Base-by-base conservation (phyloP, 2,888 invertebrate genomes). In the Ochlodes sylvanus region DNA sequence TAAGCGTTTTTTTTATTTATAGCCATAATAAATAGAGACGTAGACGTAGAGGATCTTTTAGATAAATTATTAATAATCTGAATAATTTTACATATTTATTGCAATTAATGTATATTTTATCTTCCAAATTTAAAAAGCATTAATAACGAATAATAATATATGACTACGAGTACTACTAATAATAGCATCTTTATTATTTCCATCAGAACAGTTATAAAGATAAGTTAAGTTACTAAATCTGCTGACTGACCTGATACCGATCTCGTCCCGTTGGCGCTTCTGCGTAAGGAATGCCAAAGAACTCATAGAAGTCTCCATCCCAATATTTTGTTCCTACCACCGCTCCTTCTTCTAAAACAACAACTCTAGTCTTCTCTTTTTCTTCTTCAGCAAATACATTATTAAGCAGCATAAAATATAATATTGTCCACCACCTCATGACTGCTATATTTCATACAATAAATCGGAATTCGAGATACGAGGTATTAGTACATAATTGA, bases 301-400 rank as follows among this genome's bases (percentile, higher is more conserved):
- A 93, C 66, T 91, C 90, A 73, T 84, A 89, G 63, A 81, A 90
- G 56, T 92, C 90, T 0, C 90, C 92, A 77, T 88, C 81, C 92
- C 92, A 92, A 64, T 83, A 89, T 47, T 89, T 90, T n/a, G 79
- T 79, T 0, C 89, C 92, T 1, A 76, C 75, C 1, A 92, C 80
- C 1, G 71, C 74, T 0, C 92, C 92, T 21, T 87, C 82, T 15
- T 88, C 85, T 38, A 91, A 73, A 1, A 77, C 61, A 0, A 92
- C 85, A 2, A 77, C 72, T 63, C 74, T 85, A 12, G 70, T 72
- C 14, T 79, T 79, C 1, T 81, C 76, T 4, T 79, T 71, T 12
- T 79, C 79, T 0, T 81, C 76, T 7, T 80, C 78, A n/a, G 68
- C 73, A 17, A 74, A 69, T 62, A 79, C 76, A 72, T 62, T 72